These are phyloP conservation scores for Marisa cornuarietis DNA, from an alignment of 1,140 invertebrate species.

Conservation along the genomic window DNA sequence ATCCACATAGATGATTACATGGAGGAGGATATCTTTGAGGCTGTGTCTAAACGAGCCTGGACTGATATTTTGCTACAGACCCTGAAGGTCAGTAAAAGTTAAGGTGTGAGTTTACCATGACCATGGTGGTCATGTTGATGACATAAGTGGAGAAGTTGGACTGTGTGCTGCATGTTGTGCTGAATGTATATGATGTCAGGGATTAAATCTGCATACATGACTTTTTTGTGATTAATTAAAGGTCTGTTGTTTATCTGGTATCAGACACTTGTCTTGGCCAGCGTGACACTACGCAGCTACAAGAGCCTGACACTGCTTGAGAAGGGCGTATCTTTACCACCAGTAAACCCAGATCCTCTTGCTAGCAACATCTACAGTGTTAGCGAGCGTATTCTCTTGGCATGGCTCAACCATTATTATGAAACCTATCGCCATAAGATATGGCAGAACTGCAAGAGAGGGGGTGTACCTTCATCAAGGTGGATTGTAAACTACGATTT, in stretches of 20 bases:
- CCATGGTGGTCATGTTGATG: not conserved
- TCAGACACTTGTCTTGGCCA: conserved; percentile 59
- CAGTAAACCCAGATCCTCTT: conserved; percentile 60
- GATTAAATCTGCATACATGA: too few relatives aligned
- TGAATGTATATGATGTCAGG: too few relatives aligned
- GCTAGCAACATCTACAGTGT: conserved; percentile 65
- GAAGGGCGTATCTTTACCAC: conserved; percentile 51
- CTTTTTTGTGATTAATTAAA: not conserved
- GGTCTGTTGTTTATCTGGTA: not conserved
- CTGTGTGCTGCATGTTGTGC: too few relatives aligned
- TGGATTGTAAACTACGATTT: conserved; percentile 68
- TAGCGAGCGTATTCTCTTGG: conserved; percentile 61
- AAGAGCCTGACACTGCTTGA: conserved; percentile 51
- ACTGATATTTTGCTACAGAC: conserved; percentile 64
- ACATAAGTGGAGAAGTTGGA: too few relatives aligned
- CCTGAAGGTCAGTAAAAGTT: conserved; percentile 53
- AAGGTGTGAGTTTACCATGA: not conserved
- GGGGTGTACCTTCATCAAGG: conserved; percentile 58
- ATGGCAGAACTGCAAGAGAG: conserved; percentile 57
- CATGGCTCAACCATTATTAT: conserved; percentile 66
- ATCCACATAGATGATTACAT: conserved; percentile 44
- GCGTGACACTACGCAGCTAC: conserved; percentile 60
- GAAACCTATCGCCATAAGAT: conserved; percentile 59
- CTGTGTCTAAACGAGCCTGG: conserved; percentile 64
- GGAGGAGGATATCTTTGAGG: conserved; percentile 63